Base-by-base conservation (phyloP, 2,888 invertebrate genomes). In the Drosophila ustulata region DNA sequence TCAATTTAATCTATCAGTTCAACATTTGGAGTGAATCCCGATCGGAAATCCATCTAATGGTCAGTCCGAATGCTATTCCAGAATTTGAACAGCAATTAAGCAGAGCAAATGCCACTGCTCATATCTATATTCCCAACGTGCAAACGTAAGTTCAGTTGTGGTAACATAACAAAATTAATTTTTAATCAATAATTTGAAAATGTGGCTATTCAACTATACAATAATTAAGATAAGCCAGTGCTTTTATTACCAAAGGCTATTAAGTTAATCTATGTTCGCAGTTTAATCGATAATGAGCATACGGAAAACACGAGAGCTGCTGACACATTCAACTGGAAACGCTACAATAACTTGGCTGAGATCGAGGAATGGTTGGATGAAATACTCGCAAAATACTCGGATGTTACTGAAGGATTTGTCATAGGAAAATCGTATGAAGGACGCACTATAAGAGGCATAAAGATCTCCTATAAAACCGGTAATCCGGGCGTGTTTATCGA, bases 401-500 rank as follows among this genome's bases (percentile, higher is more conserved):
- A 91, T 5, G 93, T 94, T 0, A 92, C 91, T 0, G 86, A 93
- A 1, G 82, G 94, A 1, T 92, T 91, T 8, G 93, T 93, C 2
- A 92, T 93, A n/a, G 96, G 95, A 3, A 82, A 88, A 37, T 93
- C 95, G 0, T 93, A 92, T 65, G 94, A 95, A 92, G 93, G 94
- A 0, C 93, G 95, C 26, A 82, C 91, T 0, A 93, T 95, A 18
- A 92, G 93, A 49, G 95, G 95, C 37, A 92, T 94, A 0, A 93
- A 92, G 64, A 90, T 94, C 26, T 87, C 90, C 4, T 86, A 82
- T 34, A 87, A 82, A 18, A 0, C 69, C 1, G 88, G 93, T 74
- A 91, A 94, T 91, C 92, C 93, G 71, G 93, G 93, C 4, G 93
- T 94, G 2, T 94, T 95, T 90, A 92, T 95, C 11, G 95, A 95